Base-by-base conservation (phyloP, 2,888 invertebrate genomes). In the Caenorhabditis sp. region DNA sequence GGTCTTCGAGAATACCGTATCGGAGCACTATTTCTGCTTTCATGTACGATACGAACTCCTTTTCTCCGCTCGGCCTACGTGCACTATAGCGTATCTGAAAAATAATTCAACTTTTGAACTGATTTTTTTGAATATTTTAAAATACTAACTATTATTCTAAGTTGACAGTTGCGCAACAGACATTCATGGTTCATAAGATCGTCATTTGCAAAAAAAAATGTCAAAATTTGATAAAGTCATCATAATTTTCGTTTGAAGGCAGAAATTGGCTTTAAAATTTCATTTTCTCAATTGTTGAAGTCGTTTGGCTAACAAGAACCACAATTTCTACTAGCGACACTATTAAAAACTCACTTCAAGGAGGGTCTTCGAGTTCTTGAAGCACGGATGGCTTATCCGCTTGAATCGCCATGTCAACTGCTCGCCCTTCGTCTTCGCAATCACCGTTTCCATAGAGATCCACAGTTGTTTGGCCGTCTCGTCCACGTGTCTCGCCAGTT, bases 1-100 rank as follows among this genome's bases (percentile, higher is more conserved):
- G 37, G 39, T 75, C 75, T 30, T 58, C 66, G 7, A 75, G 45
- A 17, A 32, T 27, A 30, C 75, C 62, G 22, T 35, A 58, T 17
- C 52, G 62, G 22, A 75, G 30, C n/a, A 70, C 35, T 2, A 75
- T 48, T 7, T 70, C 7, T 13, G 75, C 68, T 50, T 70, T 75
- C 68, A 75, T 70, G 35, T 45, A 45, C 30, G 66, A 9, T 26
- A 66, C 52, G 15, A 74, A 74, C 2, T 59, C 70, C 17, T 70
- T 59, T 0, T 70, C 70, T n/a, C 37, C 53, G 11, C n/a, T 39
- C 6, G 62, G 61, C 22, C 71, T 61, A 15, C 71, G 71, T 11
- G 46, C 20, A 20, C 62, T 32, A 30, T 62, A 71, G 9, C 41
- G 37, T 3, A 71, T 56, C 71, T 71, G 32, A 17, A 45, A 27